Evolutionary conservation across 2,113 vertebrate genomes (phyloP), one percentile per base, ranked within the genome.

Genomic region (Opisthocomus hoazin): DNA sequence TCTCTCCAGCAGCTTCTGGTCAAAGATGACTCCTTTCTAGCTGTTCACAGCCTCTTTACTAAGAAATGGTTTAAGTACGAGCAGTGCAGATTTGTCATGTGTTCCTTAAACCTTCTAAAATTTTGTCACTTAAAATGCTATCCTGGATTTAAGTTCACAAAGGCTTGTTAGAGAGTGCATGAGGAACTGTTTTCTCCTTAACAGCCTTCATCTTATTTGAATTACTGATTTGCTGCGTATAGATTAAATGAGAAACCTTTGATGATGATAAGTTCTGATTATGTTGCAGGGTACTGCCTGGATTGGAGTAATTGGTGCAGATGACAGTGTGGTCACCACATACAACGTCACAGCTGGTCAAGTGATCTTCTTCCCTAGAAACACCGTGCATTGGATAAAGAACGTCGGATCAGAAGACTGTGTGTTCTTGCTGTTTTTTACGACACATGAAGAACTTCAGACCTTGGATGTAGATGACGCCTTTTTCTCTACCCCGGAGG

Each of bases 321-420:
- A 92, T 36, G 90, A 91, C 41, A 69, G 54, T 8, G 53, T 85
- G 4, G 77, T 96, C 6, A 94, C 91, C 65, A 98, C 97, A 0
- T 97, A 97, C 95, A 98, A 90, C 6, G 95, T 98, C 19, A 97
- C 96, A 1, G 96, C 95, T 5, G 98, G 97, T 15, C 98, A 98
- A 56, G 96, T 97, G 29, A 95, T 98, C 87, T 98, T 98, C 94
- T 98, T 98, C 78, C 98, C 96, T 16, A 77, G 92, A 58, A 97
- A 97, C 80, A 98, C 95, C 1, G 81, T 98, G 19, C 97, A 98
- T 43, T 98, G 98, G 98, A 9, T 98, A 57, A 98, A 98, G 91
- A 98, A 97, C 1, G 81, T 98, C 20, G 98, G 97, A 3, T 9
- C 75, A 6, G 97, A 97, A 43, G 97, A 97, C 17, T 98, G 97